phyloP scores from a whole-genome alignment of 2,113 vertebrate genomes.

The Paradoxurus hermaphroditus region DNA sequence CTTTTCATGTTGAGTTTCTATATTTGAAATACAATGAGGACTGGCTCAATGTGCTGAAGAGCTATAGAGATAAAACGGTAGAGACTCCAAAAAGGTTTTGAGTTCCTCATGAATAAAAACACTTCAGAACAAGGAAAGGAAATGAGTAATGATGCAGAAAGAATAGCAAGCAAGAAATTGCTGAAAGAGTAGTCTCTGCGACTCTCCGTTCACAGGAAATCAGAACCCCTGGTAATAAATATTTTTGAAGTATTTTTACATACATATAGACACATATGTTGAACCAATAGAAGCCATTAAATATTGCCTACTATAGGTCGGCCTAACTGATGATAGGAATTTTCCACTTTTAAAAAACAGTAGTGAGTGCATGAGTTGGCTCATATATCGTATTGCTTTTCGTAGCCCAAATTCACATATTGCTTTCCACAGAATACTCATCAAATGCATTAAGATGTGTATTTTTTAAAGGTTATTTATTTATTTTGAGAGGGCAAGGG shows the following conservation, averaged over 20 bases:
- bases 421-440: neutral
- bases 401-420: neutral
- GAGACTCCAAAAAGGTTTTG: slow-evolving; percentile 11
- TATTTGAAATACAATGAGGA: slow-evolving; percentile 48
- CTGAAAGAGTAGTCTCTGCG: neutral
- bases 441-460: neutral
- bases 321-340: neutral
- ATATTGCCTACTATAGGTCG: neutral
- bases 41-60: neutral
- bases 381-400: neutral
- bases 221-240: neutral
- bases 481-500: neutral
- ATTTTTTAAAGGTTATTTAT: neutral
- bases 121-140: slow-evolving; percentile 41
- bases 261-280: neutral
- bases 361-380: neutral
- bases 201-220: neutral
- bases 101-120: slow-evolving; percentile 43
- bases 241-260: neutral
- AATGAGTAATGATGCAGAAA: slow-evolving; percentile 55
- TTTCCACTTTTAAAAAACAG: neutral
- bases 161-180: neutral
- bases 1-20: slow-evolving; percentile 25
- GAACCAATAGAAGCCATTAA: neutral
- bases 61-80: slow-evolving; percentile 39